These are phyloP conservation scores for Ditula angustiorana DNA, from an alignment of 2,888 invertebrate species.

Conservation along the genomic window DNA sequence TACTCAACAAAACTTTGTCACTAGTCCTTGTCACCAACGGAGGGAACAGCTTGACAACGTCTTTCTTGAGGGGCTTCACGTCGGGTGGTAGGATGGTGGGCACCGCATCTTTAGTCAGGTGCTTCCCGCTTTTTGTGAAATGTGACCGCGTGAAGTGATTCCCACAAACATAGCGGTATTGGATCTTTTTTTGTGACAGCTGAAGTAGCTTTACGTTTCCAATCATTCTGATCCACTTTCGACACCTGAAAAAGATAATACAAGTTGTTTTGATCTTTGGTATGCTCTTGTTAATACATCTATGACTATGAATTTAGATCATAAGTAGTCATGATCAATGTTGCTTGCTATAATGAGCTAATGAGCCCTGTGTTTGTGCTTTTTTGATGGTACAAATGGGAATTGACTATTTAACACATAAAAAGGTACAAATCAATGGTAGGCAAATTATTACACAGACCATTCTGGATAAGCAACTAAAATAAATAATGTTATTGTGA, in stretches of 20 bases:
- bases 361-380: too few species aligned
- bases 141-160: constrained; percentile 16
- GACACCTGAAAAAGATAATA: constrained; percentile 13
- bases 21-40: constrained; percentile 7
- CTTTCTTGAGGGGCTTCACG: constrained; percentile 25
- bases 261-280: background rate
- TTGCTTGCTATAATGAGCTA: too few species aligned
- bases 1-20: constrained; percentile 26
- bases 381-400: too few species aligned
- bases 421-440: too few species aligned
- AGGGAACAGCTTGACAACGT: constrained; percentile 24
- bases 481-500: too few species aligned
- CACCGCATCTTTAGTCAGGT: constrained; percentile 29
- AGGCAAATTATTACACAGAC: too few species aligned
- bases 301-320: too few species aligned
- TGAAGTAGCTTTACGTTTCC: constrained; percentile 30
- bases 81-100: constrained; percentile 21
- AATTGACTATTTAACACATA: too few species aligned
- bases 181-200: constrained; percentile 26
- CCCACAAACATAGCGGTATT: constrained; percentile 35
- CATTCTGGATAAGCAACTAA: too few species aligned
- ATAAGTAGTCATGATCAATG: too few species aligned
- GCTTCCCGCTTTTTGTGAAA: constrained; percentile 32
- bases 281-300: too few species aligned
- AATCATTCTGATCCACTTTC: constrained; percentile 29